Percentiles rank a stretch among this genome's conserved stretches.
These are phyloP conservation scores for Pegoplata infirma DNA, from an alignment of 2,888 invertebrate genomes.

Conservation along the genomic window DNA sequence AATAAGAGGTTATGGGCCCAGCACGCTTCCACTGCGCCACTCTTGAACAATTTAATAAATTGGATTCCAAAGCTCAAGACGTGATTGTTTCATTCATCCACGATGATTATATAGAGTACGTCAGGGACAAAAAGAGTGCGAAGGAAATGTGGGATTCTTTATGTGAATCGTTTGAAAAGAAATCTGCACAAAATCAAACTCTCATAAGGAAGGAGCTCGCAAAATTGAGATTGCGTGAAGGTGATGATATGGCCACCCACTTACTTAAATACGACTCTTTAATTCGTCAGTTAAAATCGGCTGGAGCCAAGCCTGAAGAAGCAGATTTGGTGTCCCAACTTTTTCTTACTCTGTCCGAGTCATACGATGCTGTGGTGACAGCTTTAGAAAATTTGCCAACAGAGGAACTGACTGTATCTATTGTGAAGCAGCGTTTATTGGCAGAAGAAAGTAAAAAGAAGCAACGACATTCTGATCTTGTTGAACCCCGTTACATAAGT, in stretches of 20 bases:
- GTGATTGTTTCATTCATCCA: too few relatives aligned
- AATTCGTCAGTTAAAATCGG: not conserved
- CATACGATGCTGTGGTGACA: conserved; percentile 8
- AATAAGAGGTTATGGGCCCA: conserved; percentile 89
- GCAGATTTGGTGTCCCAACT: conserved; percentile 4
- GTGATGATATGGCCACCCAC: not conserved
- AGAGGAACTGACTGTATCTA: not conserved
- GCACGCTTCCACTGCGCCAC: conserved; percentile 90
- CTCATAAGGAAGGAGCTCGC: conserved; percentile 12
- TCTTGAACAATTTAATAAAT: too few relatives aligned
- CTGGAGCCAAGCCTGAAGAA: not conserved
- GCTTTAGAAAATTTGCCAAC: not conserved
- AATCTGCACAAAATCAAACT: not conserved
- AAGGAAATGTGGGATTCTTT: conserved; percentile 9
- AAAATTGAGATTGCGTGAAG: not conserved
- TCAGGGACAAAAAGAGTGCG: not conserved
- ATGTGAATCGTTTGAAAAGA: not conserved
- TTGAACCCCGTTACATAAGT: not conserved
- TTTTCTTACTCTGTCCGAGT: conserved; percentile 11
- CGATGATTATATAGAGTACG: not conserved
- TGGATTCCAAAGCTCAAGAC: too few relatives aligned
- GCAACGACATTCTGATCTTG: too few relatives aligned
- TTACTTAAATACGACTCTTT: not conserved
- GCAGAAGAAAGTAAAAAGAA: too few relatives aligned
- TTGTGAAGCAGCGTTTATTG: not conserved